Percentiles rank a stretch among this genome's conserved stretches.
Conservation (phyloP, 2,113 vertebrate species). For the Spilogale gracilis region DNA sequence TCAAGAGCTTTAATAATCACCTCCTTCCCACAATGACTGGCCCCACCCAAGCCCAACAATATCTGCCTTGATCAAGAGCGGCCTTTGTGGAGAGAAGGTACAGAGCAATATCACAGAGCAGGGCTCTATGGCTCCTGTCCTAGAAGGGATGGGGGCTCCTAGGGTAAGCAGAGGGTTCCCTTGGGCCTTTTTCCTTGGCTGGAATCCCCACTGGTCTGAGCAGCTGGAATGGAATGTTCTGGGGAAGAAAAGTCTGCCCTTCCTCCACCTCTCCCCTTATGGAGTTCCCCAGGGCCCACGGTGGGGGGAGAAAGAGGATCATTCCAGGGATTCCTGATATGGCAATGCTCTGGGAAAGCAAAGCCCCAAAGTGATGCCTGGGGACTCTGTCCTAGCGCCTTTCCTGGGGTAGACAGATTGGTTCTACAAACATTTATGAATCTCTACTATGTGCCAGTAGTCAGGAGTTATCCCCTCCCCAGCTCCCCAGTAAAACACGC, state of each 20-base stretch:
- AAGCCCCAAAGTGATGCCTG: neutral
- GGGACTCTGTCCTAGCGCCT: neutral
- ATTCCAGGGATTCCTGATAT: slow-evolving; percentile 73
- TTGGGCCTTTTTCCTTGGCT: slow-evolving; percentile 76
- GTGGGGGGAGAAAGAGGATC: neutral
- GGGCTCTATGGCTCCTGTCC: neutral
- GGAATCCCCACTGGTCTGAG: slow-evolving; percentile 73
- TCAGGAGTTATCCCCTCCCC: neutral
- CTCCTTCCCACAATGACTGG: slow-evolving; percentile 45
- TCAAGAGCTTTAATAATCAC: slow-evolving; percentile 67
- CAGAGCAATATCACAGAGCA: neutral
- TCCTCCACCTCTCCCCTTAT: slow-evolving; percentile 68
- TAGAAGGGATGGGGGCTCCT: neutral
- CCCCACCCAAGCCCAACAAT: slow-evolving; percentile 41
- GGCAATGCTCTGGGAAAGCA: slow-evolving; percentile 55
- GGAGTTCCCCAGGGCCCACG: slow-evolving; percentile 43
- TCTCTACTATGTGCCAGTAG: neutral
- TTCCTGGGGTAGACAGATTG: neutral
- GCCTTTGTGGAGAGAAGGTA: neutral
- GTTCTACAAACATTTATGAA: neutral
- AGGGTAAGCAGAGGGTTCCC: slow-evolving; percentile 47
- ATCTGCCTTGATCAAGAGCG: neutral
- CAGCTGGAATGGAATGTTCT: slow-evolving; percentile 84
- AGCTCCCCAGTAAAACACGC: neutral
- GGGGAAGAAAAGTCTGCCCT: slow-evolving; percentile 64